Base-by-base conservation (phyloP, 2,113 vertebrate genomes). In the Heterotilapia buettikoferi region DNA sequence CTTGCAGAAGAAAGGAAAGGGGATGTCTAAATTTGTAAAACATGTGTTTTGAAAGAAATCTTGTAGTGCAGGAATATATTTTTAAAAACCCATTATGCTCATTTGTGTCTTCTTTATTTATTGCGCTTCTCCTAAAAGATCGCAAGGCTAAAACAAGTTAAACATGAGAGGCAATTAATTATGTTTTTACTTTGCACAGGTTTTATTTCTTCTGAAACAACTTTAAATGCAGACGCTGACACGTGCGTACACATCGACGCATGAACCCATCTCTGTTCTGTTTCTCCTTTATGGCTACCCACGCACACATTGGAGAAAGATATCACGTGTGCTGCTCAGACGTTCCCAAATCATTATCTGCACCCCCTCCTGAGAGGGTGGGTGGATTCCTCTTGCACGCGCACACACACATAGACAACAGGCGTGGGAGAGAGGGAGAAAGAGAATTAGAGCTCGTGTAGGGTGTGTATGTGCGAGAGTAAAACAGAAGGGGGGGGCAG, bases 341-440 rank as follows among this genome's bases (percentile, higher is more conserved):
- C 80, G 85, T 95, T 95, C 93, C 92, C 90, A 88, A 96, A 95
- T 96, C 94, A 95, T 96, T 96, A 96, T 94, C 90, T 93, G 92
- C 91, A 92, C 93, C 94, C 94, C 95, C 92, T 92, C 93, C 93
- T 93, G 93, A 92, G 92, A 94, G 87, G 90, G 94, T 96, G 96
- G 96, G 95, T 93, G 95, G 94, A 92, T 88, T 93, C 88, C 86
- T 90, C 94, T 29, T 76, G 63, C 88, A 83, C 57, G 80, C 83
- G 80, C 83, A 88, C 78, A 83, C 38, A 89, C 86, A 89, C 91
- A 91, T 18, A 94, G 86, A 93, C 91, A 92, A 88, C 88, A 92
- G 83, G 91, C 93, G 86, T 95, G 92, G 92, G 95, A 93, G 91
- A 87, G 86, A 89, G 87, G 81, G 86, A 92, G 88, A 87, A 56